Percentiles rank a stretch among this genome's conserved stretches.
These are phyloP conservation scores for Phortica magna DNA, from an alignment of 2,888 invertebrate species.

Conservation along the genomic window DNA sequence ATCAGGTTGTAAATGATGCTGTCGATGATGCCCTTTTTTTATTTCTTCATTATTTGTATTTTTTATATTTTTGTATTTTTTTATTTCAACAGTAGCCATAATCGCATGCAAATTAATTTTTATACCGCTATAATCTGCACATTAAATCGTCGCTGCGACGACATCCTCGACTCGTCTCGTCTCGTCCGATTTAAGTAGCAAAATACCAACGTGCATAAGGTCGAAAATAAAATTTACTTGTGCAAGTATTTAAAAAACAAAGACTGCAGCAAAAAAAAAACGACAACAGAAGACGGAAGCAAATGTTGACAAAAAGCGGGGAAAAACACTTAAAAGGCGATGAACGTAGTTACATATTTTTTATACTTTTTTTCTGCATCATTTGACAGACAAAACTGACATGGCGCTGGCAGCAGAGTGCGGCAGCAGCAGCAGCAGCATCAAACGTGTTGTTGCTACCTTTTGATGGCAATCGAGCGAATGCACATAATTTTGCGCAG, in stretches of 20 bases:
- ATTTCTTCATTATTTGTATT: background rate
- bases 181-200: background rate
- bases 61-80: background rate
- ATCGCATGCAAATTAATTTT: constrained; percentile 22
- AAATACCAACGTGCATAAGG: background rate
- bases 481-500: constrained; percentile 36
- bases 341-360: background rate
- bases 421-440: background rate
- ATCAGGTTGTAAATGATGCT: constrained; percentile 20
- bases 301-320: background rate
- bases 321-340: background rate
- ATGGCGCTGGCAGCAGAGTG: too few relatives aligned
- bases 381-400: background rate
- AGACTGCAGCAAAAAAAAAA: too few relatives aligned
- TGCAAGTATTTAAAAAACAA: background rate
- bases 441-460: constrained; percentile 12
- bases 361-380: constrained; percentile 15
- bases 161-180: background rate
- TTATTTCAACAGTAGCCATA: background rate
- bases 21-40: constrained; percentile 13
- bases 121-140: constrained; percentile 13
- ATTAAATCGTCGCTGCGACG: constrained; percentile 7
- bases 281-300: background rate
- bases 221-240: background rate
- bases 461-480: constrained; percentile 17